Evolutionary conservation across 2,797 vertebrate species (phyloP).

Genomic region (Heteromormyrus szaboi): DNA sequence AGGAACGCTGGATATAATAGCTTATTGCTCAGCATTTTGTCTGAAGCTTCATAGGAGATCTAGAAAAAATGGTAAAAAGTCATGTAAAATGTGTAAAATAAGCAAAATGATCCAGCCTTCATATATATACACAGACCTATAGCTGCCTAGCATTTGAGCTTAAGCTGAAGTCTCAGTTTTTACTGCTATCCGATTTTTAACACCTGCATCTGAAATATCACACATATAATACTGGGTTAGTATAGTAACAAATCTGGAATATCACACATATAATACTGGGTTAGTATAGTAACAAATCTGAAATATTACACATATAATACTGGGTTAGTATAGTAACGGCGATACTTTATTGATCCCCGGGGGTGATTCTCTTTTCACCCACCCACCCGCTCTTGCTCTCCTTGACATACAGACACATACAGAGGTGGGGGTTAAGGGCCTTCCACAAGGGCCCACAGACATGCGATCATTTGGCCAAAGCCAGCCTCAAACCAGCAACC

Average conservation of each 20-base stretch:
- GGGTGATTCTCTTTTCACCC: background rate
- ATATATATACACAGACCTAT: background rate
- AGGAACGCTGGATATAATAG: slow-evolving; percentile 60
- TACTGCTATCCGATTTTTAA: background rate
- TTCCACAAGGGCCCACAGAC: background rate
- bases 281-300: background rate
- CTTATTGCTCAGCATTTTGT: slow-evolving; percentile 61
- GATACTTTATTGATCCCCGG: background rate
- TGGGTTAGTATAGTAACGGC: background rate
- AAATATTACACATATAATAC: background rate
- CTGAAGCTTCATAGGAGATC: slow-evolving; percentile 70
- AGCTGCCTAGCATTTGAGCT: background rate
- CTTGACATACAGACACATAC: background rate
- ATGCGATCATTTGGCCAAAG: background rate
- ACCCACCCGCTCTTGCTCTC: background rate
- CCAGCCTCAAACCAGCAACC: background rate
- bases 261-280: too few species aligned
- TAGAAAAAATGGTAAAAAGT: slow-evolving; percentile 22
- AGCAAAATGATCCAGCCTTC: background rate
- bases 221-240: too few species aligned
- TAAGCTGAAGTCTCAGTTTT: background rate
- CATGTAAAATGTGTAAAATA: background rate
- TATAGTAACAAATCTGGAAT: too few species aligned
- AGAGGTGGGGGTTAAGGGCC: background rate
- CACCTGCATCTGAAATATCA: background rate